Base-by-base conservation (phyloP, 2,797 vertebrate genomes). In the Poeciliopsis gracilis region DNA sequence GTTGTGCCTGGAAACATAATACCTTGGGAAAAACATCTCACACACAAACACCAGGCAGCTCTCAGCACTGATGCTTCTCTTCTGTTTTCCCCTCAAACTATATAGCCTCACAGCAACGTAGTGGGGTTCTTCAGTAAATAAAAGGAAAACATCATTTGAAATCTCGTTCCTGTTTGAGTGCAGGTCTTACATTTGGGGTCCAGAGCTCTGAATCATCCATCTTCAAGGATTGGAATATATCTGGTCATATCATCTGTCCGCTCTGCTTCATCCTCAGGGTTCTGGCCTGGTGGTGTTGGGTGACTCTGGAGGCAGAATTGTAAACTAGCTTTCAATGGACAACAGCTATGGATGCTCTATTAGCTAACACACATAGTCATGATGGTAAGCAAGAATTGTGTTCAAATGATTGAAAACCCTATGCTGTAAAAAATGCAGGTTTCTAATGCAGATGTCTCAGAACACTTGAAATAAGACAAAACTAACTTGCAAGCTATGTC, bases 1-100 rank as follows among this genome's bases (percentile, higher is more conserved):
- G 61, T 38, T 66, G 18, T 36, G 18, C 74, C 74, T 76, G 23
- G 28, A 76, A 46, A 63, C 11, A 20, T 63, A 75, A 75, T 33
- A 30, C 43, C 18, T 47, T 75, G 45, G 46, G 25, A 20, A 28
- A 47, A 30, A 47, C 30, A 66, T 67, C 63, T 36, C 46, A 33
- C 43, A 49, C 46, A 33, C 43, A 63, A 66, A 45, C 74, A 76
- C 36, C 20, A 76, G 30, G 57, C 30, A 36, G 9, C 18, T 36
- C 36, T 55, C 63, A 67, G 36, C 36, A 41, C 36, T 38, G 63
- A 12, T 41, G 20, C 33, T 23, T 67, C 63, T 41, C 36, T 38
- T 38, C 63, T 67, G 38, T 25, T 67, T 67, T 23, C 20, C 33
- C 36, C 33, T 66, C 57, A 61, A 25, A 55, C 23, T 10, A 66